phyloP scores from a whole-genome alignment of 2,888 invertebrate genomes.

The Matsumyia berberina region DNA sequence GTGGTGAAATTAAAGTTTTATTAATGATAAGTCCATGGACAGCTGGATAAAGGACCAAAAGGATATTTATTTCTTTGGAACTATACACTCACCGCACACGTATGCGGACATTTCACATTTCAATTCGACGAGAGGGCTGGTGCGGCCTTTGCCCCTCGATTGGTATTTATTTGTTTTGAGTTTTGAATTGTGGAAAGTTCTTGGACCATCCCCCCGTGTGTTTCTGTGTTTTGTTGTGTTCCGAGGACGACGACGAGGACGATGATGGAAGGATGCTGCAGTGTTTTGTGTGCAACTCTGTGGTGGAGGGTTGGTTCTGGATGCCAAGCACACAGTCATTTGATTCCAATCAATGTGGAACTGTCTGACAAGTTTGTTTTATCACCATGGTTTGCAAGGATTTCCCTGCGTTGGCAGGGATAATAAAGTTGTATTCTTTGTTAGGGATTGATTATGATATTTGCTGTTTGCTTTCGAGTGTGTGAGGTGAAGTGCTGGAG shows the following conservation, averaged over 20 bases:
- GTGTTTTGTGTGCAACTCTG: conserved; percentile 50
- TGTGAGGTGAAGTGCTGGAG: conserved; percentile 13
- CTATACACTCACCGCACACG: conserved; percentile 73
- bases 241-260: conserved; percentile 14
- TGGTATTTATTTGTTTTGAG: conserved; percentile 71
- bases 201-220: conserved; percentile 37
- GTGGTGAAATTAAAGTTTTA: conserved; percentile 77
- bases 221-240: conserved; percentile 41
- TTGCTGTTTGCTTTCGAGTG: conserved; percentile 15
- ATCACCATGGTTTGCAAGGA: conserved; percentile 69
- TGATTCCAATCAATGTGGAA: conserved; percentile 75
- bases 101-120: conserved; percentile 76
- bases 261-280: conserved; percentile 75
- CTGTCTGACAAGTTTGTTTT: conserved; percentile 76
- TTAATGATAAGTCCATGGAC: conserved; percentile 75
- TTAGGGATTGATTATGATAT: conserved; percentile 63
- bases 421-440: conserved; percentile 62
- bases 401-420: conserved; percentile 60
- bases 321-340: conserved; percentile 59
- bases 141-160: neutral
- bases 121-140: conserved; percentile 3
- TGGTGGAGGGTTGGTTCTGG: conserved; percentile 11
- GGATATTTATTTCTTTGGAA: conserved; percentile 75
- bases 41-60: conserved; percentile 72
- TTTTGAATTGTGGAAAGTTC: conserved; percentile 70